Evolutionary conservation across 92 coral and sea anemone species (phyloP).

Genomic region (Epizoanthus illoricatus): DNA sequence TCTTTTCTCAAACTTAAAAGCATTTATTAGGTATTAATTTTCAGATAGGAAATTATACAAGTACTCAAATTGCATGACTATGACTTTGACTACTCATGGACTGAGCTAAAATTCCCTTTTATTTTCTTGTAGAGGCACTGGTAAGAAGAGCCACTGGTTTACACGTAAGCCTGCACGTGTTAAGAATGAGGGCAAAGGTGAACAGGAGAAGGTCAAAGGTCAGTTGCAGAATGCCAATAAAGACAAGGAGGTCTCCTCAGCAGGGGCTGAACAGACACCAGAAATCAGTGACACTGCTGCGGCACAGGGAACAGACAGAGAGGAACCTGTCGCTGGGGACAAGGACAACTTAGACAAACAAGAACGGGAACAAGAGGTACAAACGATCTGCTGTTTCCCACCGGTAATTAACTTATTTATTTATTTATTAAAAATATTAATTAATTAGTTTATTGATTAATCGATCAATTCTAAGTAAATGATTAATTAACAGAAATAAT

Average conservation of each 20-base stretch:
- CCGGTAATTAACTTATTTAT: too few relatives aligned
- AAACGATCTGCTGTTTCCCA: too few relatives aligned
- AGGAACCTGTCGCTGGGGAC: background rate
- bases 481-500: too few relatives aligned
- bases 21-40: too few relatives aligned
- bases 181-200: slow-evolving; percentile 1
- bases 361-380: background rate
- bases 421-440: too few relatives aligned
- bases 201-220: slow-evolving; percentile 31
- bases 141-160: slow-evolving; percentile 26
- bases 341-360: slow-evolving; percentile 6
- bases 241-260: background rate
- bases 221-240: background rate
- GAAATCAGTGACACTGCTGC: background rate
- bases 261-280: background rate
- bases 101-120: too few relatives aligned
- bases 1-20: too few relatives aligned
- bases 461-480: too few relatives aligned
- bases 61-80: too few relatives aligned
- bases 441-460: too few relatives aligned
- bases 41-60: too few relatives aligned
- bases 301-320: background rate
- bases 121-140: slow-evolving; percentile 16
- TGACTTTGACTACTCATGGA: too few relatives aligned
- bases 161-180: slow-evolving; percentile 19